Evolutionary conservation across 2,113 vertebrate species (phyloP).

Genomic region (Heptranchias perlo): DNA sequence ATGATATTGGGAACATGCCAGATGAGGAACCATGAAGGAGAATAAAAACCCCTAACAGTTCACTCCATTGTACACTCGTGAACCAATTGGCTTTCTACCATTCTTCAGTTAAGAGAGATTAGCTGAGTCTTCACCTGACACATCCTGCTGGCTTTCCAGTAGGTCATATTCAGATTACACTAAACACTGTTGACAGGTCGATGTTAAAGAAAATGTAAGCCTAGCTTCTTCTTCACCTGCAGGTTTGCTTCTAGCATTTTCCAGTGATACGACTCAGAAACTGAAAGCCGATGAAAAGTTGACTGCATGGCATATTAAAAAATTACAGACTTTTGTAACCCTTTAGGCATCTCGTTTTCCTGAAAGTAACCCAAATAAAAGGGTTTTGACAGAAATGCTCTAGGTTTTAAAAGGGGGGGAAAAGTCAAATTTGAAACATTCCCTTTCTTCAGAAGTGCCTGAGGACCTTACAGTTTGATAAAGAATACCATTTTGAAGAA

Average conservation of each 20-base stretch:
- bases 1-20: background rate
- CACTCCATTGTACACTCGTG: background rate
- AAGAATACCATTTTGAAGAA: conserved; percentile 2
- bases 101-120: background rate
- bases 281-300: conserved; percentile 31
- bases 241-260: background rate
- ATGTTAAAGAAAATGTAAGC: conserved; percentile 11
- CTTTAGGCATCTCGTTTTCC: background rate
- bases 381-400: conserved; percentile 17
- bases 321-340: background rate
- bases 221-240: background rate
- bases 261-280: background rate
- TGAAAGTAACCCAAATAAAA: background rate
- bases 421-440: conserved; percentile 12
- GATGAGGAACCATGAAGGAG: background rate
- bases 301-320: background rate
- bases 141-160: background rate
- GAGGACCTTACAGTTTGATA: conserved; percentile 12
- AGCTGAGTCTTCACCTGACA: background rate
- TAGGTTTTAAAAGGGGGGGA: background rate
- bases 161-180: background rate
- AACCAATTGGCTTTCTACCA: background rate
- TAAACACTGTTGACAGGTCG: background rate
- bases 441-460: conserved; percentile 7
- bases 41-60: background rate